Conservation (phyloP, 2,797 vertebrate genomes). For the Hippopotamyrus pictus region DNA sequence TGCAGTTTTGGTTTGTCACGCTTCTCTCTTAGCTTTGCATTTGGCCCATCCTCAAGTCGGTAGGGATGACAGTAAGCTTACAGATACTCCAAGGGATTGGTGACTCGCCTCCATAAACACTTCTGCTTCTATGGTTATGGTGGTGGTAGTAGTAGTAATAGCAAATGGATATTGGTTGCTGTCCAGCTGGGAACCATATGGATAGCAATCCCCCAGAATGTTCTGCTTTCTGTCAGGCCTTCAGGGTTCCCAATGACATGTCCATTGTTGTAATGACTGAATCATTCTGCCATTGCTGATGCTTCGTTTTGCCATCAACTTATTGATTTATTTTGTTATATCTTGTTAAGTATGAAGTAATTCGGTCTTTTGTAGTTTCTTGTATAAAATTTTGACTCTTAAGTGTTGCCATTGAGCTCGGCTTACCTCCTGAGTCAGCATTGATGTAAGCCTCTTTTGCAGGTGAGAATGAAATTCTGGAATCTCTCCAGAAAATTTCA, state of each 20-base stretch:
- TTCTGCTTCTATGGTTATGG: neutral
- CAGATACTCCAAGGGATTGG: neutral
- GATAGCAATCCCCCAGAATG: neutral
- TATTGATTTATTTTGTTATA: neutral
- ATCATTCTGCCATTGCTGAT: neutral
- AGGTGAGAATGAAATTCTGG: constrained; percentile 95
- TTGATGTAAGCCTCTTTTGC: constrained; percentile 27
- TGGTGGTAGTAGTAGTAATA: neutral
- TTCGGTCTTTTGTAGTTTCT: neutral
- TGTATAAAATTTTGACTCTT: neutral
- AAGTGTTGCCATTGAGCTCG: neutral
- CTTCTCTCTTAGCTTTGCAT: neutral
- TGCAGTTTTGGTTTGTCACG: neutral
- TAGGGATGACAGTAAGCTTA: neutral
- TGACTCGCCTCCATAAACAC: neutral
- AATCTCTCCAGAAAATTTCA: constrained; percentile 76
- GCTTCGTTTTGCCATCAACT: neutral
- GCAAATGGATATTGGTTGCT: neutral
- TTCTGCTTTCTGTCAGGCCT: neutral
- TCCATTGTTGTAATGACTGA: neutral
- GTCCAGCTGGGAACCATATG: neutral
- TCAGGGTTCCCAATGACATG: neutral
- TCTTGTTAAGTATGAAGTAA: neutral
- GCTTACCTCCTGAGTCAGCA: neutral
- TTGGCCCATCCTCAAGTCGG: neutral